These are phyloP conservation scores for Penaeus monodon DNA, from an alignment of 2,888 invertebrate genomes.

Conservation along the genomic window DNA sequence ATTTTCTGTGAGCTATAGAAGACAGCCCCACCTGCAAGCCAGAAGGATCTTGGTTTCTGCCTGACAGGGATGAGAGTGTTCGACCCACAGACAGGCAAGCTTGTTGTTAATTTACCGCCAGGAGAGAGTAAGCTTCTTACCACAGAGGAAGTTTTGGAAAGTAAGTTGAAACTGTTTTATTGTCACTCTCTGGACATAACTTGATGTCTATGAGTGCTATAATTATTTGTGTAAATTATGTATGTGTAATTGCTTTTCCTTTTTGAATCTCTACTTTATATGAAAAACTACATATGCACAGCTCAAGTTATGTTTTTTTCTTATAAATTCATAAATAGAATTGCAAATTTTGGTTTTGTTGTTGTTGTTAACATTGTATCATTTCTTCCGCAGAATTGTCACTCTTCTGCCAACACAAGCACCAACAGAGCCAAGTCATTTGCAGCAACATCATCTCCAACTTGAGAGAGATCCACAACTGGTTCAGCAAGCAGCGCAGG, in stretches of 20 bases:
- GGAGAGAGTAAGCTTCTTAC: conserved; percentile 32
- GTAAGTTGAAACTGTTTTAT: conserved; percentile 7
- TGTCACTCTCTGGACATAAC: background rate
- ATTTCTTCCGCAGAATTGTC: background rate
- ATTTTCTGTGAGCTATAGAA: background rate
- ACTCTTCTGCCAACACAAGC: background rate
- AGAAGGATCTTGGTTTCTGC: conserved; percentile 38
- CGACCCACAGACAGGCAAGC: conserved; percentile 8
- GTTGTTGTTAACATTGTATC: background rate
- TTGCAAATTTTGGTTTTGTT: conserved; percentile 30
- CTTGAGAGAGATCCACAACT: conserved; percentile 27
- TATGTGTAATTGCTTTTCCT: too few relatives aligned
- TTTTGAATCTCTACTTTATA: too few relatives aligned
- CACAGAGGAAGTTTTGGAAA: conserved; percentile 27
- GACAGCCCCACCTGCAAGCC: conserved; percentile 25
- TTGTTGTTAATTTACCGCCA: conserved; percentile 16
- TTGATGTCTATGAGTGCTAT: background rate
- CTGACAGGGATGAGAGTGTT: conserved; percentile 41
- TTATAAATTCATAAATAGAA: background rate
- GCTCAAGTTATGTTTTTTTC: too few relatives aligned
- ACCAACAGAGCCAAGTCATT: background rate
- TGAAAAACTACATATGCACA: too few relatives aligned
- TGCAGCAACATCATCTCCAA: background rate
- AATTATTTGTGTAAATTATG: background rate
- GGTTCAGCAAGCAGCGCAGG: conserved; percentile 37